These are phyloP conservation scores for Sebastes jordani DNA, from an alignment of 2,797 vertebrate species.

Conservation along the genomic window DNA sequence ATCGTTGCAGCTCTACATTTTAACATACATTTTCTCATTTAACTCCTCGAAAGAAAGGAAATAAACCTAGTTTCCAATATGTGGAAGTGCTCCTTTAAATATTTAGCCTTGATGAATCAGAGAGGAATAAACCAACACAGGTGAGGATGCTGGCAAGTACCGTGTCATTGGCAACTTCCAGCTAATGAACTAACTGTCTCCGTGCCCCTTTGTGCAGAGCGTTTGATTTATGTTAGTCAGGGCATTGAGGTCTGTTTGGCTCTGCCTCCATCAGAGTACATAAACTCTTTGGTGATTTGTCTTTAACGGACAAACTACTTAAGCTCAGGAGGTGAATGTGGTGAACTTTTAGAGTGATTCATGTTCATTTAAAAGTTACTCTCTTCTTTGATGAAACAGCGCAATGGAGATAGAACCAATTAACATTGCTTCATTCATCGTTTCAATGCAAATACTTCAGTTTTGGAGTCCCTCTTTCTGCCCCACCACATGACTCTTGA, in stretches of 20 bases:
- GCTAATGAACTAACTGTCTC: conserved; percentile 2
- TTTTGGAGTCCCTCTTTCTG: not conserved
- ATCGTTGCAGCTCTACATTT: too few species aligned
- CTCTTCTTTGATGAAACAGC: not conserved
- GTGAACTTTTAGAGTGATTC: conserved; percentile 9
- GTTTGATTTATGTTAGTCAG: conserved; percentile 18
- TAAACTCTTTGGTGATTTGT: conserved; percentile 14
- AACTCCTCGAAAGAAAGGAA: not conserved
- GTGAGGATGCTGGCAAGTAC: not conserved
- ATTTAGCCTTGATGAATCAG: not conserved
- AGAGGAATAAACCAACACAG: not conserved
- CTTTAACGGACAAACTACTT: conserved; percentile 5
- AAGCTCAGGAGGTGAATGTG: not conserved
- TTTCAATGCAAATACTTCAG: conserved; percentile 12
- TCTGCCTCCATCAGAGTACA: not conserved
- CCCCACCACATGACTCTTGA: not conserved
- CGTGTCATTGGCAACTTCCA: not conserved
- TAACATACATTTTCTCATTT: not conserved
- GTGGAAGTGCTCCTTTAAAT: not conserved
- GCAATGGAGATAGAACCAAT: not conserved
- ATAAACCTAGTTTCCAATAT: not conserved
- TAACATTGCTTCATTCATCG: not conserved
- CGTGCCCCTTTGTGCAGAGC: not conserved
- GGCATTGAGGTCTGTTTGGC: conserved; percentile 10
- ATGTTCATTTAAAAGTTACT: not conserved